Base-by-base conservation (phyloP, 2,797 vertebrate species). In the Hemitrygon akajei region DNA sequence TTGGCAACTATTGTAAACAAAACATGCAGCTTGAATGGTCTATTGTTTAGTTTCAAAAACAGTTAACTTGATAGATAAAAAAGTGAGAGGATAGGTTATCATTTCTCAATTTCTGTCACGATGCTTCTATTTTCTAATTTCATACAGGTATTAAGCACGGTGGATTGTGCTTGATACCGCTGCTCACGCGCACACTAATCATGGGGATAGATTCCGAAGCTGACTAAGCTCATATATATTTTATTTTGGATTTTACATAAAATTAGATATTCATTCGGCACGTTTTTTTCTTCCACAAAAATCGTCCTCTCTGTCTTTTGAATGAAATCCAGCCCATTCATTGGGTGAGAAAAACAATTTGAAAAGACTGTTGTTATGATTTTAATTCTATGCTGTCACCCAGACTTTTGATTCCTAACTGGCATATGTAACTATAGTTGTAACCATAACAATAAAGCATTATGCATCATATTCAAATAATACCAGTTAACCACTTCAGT, bases 311-410 rank as follows among this genome's bases (percentile, higher is more conserved):
- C 40, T 16, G 47, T 14, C 73, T 75, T 93, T 76, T 58, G 37
- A 92, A 93, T 75, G 30, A 73, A 58, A 93, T 16, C 37, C 69
- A 76, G 40, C 40, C 63, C n/a, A 20, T 30, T 22, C 27, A 93
- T 56, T 12, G 91, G 40, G 47, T 47, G 47, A 47, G 4, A 47
- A 56, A 75, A 93, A 93, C 6, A n/a, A 9, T 11, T 93, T 69
- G 91, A 47, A 56, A 56, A 30, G 40, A 30, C 71, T 93, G 91
- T 30, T 47, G 91, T 75, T 76, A 75, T 76, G 71, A 56, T 76
- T 92, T 76, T 93, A 93, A 76, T 93, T 93, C 71, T 56, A 93
- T 76, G 71, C 91, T 93, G 91, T 93, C 91, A 76, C 40, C 37
- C 40, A 75, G 69, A 56, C 71, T 56, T 58, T 76, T 75, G 91